Evolutionary conservation across 2,888 invertebrate species (phyloP).

Genomic region (Chalcis sispes): DNA sequence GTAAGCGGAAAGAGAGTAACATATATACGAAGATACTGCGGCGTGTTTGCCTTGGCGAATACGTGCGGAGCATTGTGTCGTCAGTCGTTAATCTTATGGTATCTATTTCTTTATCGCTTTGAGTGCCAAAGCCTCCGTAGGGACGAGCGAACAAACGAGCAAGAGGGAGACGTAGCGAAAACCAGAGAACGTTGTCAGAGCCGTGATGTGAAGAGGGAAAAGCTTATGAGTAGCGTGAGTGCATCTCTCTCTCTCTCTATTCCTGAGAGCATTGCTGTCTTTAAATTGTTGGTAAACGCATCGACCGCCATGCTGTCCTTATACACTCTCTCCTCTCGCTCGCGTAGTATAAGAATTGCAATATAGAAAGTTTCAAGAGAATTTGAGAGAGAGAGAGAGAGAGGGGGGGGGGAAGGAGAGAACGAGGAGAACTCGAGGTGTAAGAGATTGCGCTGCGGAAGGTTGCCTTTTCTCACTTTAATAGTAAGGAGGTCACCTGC

Average conservation of each 20-base stretch:
- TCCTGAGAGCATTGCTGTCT: conserved; percentile 14
- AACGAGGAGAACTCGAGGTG: too few relatives aligned
- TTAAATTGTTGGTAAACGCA: conserved; percentile 27
- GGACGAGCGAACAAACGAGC: neutral
- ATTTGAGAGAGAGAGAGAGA: neutral
- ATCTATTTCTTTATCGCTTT: conserved; percentile 43
- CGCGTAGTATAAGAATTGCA: conserved; percentile 7
- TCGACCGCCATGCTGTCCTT: conserved; percentile 7
- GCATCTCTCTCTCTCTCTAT: neutral
- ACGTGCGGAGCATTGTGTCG: conserved; percentile 13
- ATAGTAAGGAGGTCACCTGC: too few relatives aligned
- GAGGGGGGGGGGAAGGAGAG: too few relatives aligned
- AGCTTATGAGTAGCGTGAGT: conserved; percentile 12
- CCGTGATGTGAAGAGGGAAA: neutral
- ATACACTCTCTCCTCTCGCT: neutral
- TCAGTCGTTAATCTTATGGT: neutral
- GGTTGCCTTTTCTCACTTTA: too few relatives aligned
- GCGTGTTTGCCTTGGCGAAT: conserved; percentile 13
- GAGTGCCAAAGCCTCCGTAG: conserved; percentile 17
- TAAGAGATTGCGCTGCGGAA: too few relatives aligned
- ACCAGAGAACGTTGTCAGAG: too few relatives aligned
- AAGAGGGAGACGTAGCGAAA: too few relatives aligned
- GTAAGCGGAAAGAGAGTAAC: neutral
- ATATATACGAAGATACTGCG: neutral
- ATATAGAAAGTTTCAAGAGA: neutral